phyloP scores from a whole-genome alignment of 2,888 invertebrate genomes.

The Homarus gammarus region DNA sequence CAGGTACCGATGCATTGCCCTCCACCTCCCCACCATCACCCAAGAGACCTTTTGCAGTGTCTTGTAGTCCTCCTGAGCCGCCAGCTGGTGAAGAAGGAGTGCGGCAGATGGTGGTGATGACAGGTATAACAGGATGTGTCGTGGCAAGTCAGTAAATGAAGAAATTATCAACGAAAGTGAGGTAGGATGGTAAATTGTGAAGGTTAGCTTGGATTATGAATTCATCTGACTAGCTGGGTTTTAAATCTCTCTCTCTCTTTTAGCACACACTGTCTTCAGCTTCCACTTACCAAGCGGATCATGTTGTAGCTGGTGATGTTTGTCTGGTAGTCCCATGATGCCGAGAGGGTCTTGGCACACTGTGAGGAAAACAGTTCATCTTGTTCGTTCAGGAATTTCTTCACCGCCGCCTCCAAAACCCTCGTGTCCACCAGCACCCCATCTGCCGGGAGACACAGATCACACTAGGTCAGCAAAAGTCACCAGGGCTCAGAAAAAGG shows the following conservation, averaged over 20 bases:
- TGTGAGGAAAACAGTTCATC: not conserved
- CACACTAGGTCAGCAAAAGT: not conserved
- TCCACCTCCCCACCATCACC: conserved; percentile 35
- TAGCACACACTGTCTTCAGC: no score
- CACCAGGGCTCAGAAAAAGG: no score
- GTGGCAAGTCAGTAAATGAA: no score
- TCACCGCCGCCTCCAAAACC: not conserved
- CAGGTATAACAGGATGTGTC: no score
- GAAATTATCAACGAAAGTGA: no score
- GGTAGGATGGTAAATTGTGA: no score
- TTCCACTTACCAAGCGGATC: not conserved
- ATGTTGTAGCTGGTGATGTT: conserved; percentile 18
- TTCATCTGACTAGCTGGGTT: no score
- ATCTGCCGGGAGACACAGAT: not conserved
- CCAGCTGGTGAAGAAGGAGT: conserved; percentile 53
- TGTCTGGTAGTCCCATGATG: conserved; percentile 35
- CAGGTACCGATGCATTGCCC: conserved; percentile 85
- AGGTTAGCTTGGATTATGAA: no score
- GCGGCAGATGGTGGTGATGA: not conserved
- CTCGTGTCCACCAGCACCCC: not conserved
- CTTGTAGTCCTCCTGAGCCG: conserved; percentile 76
- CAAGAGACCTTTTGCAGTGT: conserved; percentile 78
- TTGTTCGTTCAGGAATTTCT: not conserved
- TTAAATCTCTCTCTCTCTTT: no score
- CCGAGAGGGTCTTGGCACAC: not conserved